Evolutionary conservation across 1,140 invertebrate species (phyloP).

Genomic region (Hycleus phaleratus): DNA sequence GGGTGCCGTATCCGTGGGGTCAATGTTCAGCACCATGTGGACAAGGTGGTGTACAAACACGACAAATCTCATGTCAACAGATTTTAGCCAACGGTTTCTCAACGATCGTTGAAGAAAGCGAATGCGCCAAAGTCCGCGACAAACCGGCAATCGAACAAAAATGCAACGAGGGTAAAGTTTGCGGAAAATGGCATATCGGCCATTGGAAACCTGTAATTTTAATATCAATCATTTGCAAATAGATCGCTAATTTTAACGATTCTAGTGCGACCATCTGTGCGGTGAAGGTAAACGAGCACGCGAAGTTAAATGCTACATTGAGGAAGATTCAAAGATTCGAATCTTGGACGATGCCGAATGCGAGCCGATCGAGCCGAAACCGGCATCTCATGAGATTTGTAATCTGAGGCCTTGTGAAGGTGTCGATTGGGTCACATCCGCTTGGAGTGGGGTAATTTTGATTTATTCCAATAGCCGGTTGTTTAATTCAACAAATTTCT

Average conservation of each 20-base stretch:
- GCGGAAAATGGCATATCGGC: constrained; percentile 75
- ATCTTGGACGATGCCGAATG: constrained; percentile 67
- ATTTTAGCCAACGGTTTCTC: constrained; percentile 54
- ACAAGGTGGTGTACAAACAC: constrained; percentile 58
- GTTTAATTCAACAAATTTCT: constrained; percentile 7
- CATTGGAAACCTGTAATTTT: constrained; percentile 74
- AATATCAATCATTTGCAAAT: too few relatives aligned
- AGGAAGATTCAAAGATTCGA: constrained; percentile 58
- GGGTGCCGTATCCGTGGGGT: constrained; percentile 74
- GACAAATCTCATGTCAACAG: constrained; percentile 72
- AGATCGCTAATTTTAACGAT: constrained; percentile 7
- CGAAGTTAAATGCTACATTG: constrained; percentile 65
- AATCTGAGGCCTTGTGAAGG: constrained; percentile 79
- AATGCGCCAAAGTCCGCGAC: constrained; percentile 60
- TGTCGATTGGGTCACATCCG: constrained; percentile 81
- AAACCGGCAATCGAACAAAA: constrained; percentile 61
- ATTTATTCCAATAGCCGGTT: constrained; percentile 1
- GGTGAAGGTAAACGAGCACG: constrained; percentile 72
- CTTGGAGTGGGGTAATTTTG: constrained; percentile 78
- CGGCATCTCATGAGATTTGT: constrained; percentile 61
- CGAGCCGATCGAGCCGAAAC: constrained; percentile 52
- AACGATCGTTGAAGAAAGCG: constrained; percentile 62
- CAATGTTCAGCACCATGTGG: constrained; percentile 78
- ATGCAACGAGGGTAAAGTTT: constrained; percentile 69
- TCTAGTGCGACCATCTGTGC: constrained; percentile 80